These are phyloP conservation scores for Diarsia brunnea DNA, from an alignment of 2,888 invertebrate species.

Conservation along the genomic window DNA sequence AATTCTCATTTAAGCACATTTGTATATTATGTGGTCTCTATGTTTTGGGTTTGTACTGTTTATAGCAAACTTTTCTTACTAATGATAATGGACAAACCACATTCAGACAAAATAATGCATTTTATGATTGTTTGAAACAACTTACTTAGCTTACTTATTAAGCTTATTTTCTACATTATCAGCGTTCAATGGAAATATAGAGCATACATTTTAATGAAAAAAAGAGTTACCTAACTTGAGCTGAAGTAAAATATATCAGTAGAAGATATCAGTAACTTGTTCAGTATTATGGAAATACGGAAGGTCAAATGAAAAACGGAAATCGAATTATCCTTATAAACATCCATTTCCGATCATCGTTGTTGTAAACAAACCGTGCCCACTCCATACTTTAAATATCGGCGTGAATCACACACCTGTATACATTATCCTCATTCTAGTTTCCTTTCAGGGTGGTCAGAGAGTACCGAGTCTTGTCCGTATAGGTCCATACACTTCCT, in stretches of 20 bases:
- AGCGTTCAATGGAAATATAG: neutral
- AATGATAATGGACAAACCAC: neutral
- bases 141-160: neutral
- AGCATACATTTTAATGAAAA: neutral
- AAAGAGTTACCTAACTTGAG: neutral
- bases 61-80: neutral
- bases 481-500: slow-evolving; percentile 59
- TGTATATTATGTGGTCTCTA: neutral
- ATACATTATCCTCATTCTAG: slow-evolving; percentile 64
- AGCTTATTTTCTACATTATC: neutral
- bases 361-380: slow-evolving; percentile 45
- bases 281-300: neutral
- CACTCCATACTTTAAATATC: slow-evolving; percentile 35
- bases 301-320: slow-evolving; percentile 35
- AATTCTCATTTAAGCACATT: neutral
- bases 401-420: slow-evolving; percentile 59
- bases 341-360: slow-evolving; percentile 46
- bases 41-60: neutral
- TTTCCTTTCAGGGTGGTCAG: slow-evolving; percentile 61
- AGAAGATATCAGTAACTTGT: neutral
- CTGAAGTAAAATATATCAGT: neutral
- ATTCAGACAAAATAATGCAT: neutral
- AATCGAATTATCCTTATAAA: slow-evolving; percentile 26
- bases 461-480: slow-evolving; percentile 51
- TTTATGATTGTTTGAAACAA: neutral